These are phyloP conservation scores for Falcaria lacertinaria DNA, from an alignment of 2,888 invertebrate genomes.

Conservation along the genomic window DNA sequence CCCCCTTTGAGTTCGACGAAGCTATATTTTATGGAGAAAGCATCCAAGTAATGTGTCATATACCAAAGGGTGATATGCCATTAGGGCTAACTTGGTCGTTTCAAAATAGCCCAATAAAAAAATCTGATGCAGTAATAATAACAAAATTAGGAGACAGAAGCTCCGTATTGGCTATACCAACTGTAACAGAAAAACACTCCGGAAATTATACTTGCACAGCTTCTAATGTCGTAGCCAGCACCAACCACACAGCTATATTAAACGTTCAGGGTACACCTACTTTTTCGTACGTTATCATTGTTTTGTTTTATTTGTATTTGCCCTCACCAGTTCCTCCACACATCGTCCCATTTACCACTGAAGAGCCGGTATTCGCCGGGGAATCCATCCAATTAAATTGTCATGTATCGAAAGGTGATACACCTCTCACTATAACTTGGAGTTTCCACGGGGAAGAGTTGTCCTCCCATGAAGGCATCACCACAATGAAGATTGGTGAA, in stretches of 20 bases:
- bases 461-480: constrained; percentile 76
- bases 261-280: constrained; percentile 82
- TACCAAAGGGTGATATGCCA: constrained; percentile 85
- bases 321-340: constrained; percentile 79
- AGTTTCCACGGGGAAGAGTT: constrained; percentile 82
- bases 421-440: constrained; percentile 87
- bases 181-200: constrained; percentile 83
- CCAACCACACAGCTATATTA: constrained; percentile 81
- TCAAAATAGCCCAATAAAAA: constrained; percentile 75
- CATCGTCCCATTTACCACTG: constrained; percentile 81
- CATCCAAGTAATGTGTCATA: constrained; percentile 78
- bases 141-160: constrained; percentile 81
- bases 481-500: constrained; percentile 80
- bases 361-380: constrained; percentile 82
- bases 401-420: constrained; percentile 83
- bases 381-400: constrained; percentile 82
- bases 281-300: constrained; percentile 36
- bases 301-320: constrained; percentile 33
- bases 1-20: constrained; percentile 79
- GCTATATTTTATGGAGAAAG: constrained; percentile 80
- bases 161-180: constrained; percentile 82
- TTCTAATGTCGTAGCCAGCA: constrained; percentile 83
- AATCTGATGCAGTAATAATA: constrained; percentile 65
- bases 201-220: constrained; percentile 89
- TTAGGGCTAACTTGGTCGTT: constrained; percentile 85